These are phyloP conservation scores for Pterocles orientalis DNA, from an alignment of 2,113 vertebrate species.

Conservation along the genomic window DNA sequence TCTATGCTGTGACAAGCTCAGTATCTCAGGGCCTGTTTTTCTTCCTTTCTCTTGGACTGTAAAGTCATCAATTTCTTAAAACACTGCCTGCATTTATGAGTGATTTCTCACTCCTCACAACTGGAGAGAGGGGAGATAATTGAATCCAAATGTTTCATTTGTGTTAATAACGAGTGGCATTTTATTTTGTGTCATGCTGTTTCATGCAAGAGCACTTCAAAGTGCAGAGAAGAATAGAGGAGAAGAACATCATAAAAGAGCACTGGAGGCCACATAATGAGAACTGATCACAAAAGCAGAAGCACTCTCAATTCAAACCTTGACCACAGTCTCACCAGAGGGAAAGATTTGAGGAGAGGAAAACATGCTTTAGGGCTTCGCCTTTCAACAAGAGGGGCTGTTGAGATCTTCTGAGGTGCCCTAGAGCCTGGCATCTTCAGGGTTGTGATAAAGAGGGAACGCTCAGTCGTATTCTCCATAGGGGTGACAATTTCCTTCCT, in stretches of 20 bases:
- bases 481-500: background rate
- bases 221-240: conserved; percentile 48
- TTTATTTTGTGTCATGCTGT: conserved; percentile 54
- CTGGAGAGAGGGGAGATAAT: conserved; percentile 21
- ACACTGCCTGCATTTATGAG: conserved; percentile 1
- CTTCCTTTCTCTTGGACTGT: background rate
- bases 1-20: background rate
- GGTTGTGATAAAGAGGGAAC: background rate
- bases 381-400: background rate
- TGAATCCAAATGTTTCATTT: conserved; percentile 54
- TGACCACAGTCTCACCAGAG: background rate
- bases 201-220: conserved; percentile 52
- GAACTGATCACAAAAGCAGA: conserved; percentile 1
- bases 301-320: background rate
- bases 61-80: conserved; percentile 27
- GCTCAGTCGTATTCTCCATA: background rate
- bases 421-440: background rate
- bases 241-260: conserved; percentile 44
- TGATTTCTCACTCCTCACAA: conserved; percentile 22
- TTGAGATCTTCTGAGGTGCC: background rate
- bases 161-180: conserved; percentile 39
- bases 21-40: background rate
- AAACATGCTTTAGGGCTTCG: background rate
- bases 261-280: background rate
- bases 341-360: background rate